phyloP scores from a whole-genome alignment of 1,140 invertebrate genomes.

The Lanistes nyassanus region DNA sequence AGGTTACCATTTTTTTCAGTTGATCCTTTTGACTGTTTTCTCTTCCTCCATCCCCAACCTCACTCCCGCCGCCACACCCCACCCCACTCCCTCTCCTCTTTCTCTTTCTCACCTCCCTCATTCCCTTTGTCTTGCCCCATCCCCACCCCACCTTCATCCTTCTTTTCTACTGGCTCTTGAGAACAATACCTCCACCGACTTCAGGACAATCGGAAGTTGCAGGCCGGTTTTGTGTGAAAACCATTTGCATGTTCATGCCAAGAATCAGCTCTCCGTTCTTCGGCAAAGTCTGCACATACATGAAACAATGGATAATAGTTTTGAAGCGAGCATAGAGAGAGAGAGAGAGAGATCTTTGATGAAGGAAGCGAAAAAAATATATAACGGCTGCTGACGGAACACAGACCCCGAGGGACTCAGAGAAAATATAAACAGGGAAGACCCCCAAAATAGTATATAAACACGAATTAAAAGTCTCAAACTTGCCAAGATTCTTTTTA shows the following conservation, averaged over 20 bases:
- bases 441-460: too few relatives aligned
- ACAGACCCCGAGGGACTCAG: neutral
- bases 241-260: constrained; percentile 37
- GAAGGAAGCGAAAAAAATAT: neutral
- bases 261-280: constrained; percentile 44
- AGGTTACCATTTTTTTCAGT: too few relatives aligned
- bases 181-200: constrained; percentile 38
- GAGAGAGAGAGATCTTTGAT: neutral
- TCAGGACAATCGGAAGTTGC: constrained; percentile 39
- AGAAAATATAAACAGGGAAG: neutral
- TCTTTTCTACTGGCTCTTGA: too few relatives aligned
- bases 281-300: constrained; percentile 40
- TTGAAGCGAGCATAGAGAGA: neutral
- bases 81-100: too few relatives aligned
- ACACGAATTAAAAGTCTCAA: too few relatives aligned
- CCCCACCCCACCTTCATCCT: too few relatives aligned
- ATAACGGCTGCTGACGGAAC: neutral
- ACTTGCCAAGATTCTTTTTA: too few relatives aligned
- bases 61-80: too few relatives aligned
- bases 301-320: too few relatives aligned
- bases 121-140: neutral
- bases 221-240: constrained; percentile 42
- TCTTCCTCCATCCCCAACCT: too few relatives aligned
- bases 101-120: neutral
- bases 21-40: too few relatives aligned